Conservation (phyloP, 2,113 vertebrate genomes). For the human (Homo sapiens) region GRCh38 chr13:26264001-26264500, state of each 20-base stretch:
- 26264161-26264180: slow-evolving; percentile 37
- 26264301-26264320: no score
- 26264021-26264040: no score
- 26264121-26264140: slow-evolving; percentile 27
- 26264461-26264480: background rate
- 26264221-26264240: slow-evolving; percentile 38
- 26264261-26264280: background rate
- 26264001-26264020: no score
- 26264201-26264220: slow-evolving; percentile 14
- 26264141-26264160: background rate
- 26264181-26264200: slow-evolving; percentile 39
- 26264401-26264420: no score
- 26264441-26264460: background rate
- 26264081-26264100: slow-evolving; percentile 11
- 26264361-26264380: no score
- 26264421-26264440: no score
- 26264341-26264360: no score
- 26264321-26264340: no score
- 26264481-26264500: slow-evolving; percentile 25
- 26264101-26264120: background rate
- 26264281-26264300: no score
- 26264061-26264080: background rate
- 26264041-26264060: background rate
- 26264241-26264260: background rate
- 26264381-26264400: no score